phyloP scores from a whole-genome alignment of 2,888 invertebrate species.

The Tipula confusa region DNA sequence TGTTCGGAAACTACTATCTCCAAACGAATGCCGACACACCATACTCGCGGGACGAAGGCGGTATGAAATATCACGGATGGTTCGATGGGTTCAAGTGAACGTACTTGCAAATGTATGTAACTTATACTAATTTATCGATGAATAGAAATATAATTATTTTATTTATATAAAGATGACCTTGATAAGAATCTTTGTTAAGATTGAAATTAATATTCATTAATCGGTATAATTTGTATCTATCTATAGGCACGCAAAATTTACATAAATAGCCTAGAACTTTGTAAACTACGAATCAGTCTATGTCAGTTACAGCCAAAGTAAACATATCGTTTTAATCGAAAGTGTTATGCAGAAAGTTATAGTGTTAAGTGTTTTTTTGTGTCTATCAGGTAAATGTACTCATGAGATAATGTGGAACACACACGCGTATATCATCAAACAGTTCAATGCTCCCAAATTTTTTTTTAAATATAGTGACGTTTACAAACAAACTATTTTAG shows the following conservation, averaged over 20 bases:
- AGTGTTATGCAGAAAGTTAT: not conserved
- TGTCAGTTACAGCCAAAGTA: not conserved
- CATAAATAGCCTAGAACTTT: not conserved
- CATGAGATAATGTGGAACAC: not conserved
- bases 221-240: not conserved
- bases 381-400: not conserved
- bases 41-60: conserved; percentile 42
- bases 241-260: not conserved
- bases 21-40: conserved; percentile 47
- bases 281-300: not conserved
- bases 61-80: not conserved
- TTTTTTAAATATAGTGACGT: too few species aligned
- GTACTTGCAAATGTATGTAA: not conserved
- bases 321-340: not conserved
- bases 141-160: not conserved
- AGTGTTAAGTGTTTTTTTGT: not conserved
- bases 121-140: not conserved
- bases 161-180: not conserved
- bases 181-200: not conserved
- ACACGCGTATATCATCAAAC: not conserved
- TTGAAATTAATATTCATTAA: not conserved
- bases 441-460: not conserved
- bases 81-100: not conserved
- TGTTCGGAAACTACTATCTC: conserved; percentile 46
- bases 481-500: not conserved